phyloP scores from a whole-genome alignment of 2,888 invertebrate species.

The Aethes cnicana region DNA sequence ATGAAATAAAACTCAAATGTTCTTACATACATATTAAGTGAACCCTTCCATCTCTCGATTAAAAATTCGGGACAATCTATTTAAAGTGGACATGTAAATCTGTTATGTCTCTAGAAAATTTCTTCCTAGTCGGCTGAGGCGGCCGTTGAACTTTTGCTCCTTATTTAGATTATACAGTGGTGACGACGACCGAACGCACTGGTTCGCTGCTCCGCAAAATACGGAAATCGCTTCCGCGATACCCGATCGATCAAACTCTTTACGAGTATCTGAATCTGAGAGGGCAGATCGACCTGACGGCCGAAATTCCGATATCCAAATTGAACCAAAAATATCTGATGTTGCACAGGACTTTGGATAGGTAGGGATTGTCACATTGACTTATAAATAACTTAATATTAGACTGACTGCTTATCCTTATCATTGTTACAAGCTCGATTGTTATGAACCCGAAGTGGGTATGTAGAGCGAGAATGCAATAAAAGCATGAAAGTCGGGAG shows the following conservation, averaged over 20 bases:
- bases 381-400: not conserved
- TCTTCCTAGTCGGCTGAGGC: conserved; percentile 63
- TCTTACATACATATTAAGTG: conserved; percentile 10
- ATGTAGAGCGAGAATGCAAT: conserved; percentile 29
- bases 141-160: conserved; percentile 80
- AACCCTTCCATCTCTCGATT: conserved; percentile 20
- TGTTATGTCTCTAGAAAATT: conserved; percentile 56
- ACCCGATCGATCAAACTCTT: conserved; percentile 48
- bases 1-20: conserved; percentile 15
- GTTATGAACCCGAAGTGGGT: conserved; percentile 24
- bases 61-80: conserved; percentile 10
- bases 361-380: too few relatives aligned
- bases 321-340: too few relatives aligned
- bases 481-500: conserved; percentile 18
- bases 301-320: too few relatives aligned
- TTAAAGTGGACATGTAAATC: conserved; percentile 34
- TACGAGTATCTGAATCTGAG: conserved; percentile 27
- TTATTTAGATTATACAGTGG: conserved; percentile 81
- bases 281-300: too few relatives aligned
- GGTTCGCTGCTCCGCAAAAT: conserved; percentile 67
- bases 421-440: not conserved
- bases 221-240: conserved; percentile 71
- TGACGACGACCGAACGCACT: conserved; percentile 71
- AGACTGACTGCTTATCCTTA: not conserved
- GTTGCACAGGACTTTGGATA: too few relatives aligned